phyloP scores from a whole-genome alignment of 2,797 vertebrate species.

The Falco naumanni region DNA sequence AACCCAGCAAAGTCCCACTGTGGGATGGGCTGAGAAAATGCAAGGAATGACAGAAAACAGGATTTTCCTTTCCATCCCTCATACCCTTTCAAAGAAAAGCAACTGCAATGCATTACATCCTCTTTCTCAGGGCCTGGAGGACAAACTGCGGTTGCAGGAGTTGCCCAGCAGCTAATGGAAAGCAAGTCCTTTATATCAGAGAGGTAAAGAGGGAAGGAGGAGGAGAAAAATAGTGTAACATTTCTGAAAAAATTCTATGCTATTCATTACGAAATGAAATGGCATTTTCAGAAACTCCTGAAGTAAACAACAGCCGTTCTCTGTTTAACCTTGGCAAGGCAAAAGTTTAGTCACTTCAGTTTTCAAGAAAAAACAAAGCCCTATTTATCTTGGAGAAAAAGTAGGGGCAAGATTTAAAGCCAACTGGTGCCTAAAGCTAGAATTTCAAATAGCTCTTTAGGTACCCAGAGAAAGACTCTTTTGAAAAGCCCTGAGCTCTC shows the following conservation, averaged over 20 bases:
- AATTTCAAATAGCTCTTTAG: conserved; percentile 26
- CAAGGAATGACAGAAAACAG: not conserved
- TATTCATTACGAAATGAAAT: not conserved
- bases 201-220: not conserved
- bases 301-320: not conserved
- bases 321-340: not conserved
- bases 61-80: not conserved
- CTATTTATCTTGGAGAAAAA: not conserved
- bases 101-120: not conserved
- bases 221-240: not conserved
- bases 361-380: not conserved
- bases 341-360: not conserved
- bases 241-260: not conserved
- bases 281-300: not conserved
- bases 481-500: not conserved
- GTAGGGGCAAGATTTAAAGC: not conserved
- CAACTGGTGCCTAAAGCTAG: not conserved
- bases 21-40: not conserved
- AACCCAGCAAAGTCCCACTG: not conserved
- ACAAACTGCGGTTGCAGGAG: not conserved
- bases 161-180: not conserved
- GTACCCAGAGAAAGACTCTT: not conserved
- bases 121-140: not conserved
- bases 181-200: not conserved
- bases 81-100: not conserved